Evolutionary conservation across 2,888 invertebrate species (phyloP), one percentile per base, ranked within the genome.

Genomic region (Ecliptopera silaceata): DNA sequence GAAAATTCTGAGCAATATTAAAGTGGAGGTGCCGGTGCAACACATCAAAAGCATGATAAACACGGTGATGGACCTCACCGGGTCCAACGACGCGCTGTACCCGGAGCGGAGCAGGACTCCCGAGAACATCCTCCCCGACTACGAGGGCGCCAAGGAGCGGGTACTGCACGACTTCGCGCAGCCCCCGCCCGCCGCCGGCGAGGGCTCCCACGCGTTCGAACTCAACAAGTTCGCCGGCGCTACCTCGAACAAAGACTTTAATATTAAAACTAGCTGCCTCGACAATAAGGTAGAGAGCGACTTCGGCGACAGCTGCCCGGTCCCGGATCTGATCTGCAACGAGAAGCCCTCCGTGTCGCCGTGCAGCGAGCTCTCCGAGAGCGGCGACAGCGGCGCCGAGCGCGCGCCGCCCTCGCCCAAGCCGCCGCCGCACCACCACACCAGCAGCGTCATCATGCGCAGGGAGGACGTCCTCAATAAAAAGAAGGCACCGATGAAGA

Each of bases 281-380:
- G 84, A 85, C 65, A 82, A 64, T 65, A 90, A 88, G 74, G 70
- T 86, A 44, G 90, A 89, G 34, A 73, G 75, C 38, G 90, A 91
- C 49, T 87, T 80, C 69, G 82, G 88, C 32, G 90, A 91, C 58
- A 88, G 88, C 62, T 88, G 85, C 66, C 85, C 88, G 20, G 84
- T 92, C 38, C 91, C 91, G 48, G 92, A 92, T 69, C 77, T 92
- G 62, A 91, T 89, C 61, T 92, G 91, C 68, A 92, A 91, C 69
- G 92, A 92, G 68, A 91, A 92, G 61, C 88, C 91, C 41, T 90
- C 91, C 29, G 87, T 91, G 71, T 91, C 92, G 20, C 91, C 91
- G 2, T 89, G 89, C 69, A 91, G 91, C 71, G 91, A 91, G 66
- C 69, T 91, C 51, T 90, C 90, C 1, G 91, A 91, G 68, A 79